A percentile compares a stretch with the other conserved stretches of the same genome.
These are phyloP conservation scores for Diachasmimorpha longicaudata DNA, from an alignment of 1,140 invertebrate genomes.

Conservation along the genomic window DNA sequence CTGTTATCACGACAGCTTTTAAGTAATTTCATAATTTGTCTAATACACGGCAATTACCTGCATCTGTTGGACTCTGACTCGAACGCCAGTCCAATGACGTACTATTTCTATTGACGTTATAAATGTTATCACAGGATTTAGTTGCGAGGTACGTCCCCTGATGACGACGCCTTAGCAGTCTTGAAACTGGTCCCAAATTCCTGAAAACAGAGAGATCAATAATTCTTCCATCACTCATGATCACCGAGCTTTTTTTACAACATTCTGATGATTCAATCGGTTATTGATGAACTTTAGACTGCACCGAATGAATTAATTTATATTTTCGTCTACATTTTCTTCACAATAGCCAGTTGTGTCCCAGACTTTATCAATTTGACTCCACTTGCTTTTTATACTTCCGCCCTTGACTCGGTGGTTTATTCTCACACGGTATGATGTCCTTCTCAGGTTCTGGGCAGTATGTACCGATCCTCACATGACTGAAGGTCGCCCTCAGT, in stretches of 20 bases:
- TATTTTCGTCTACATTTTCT: too few species aligned
- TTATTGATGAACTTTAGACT: too few species aligned
- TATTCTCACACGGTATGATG: conserved; percentile 38
- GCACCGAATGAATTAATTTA: too few species aligned
- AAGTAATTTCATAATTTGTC: neutral
- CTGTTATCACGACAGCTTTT: neutral
- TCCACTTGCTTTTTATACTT: conserved; percentile 56
- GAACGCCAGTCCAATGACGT: conserved; percentile 54
- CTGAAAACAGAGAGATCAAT: conserved; percentile 34
- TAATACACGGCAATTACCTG: conserved; percentile 38
- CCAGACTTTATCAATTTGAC: neutral
- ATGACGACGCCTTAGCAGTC: conserved; percentile 58
- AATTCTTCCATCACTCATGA: neutral
- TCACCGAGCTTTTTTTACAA: too few species aligned
- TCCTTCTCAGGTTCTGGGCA: conserved; percentile 50
- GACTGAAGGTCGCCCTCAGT: conserved; percentile 53
- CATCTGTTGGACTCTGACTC: conserved; percentile 39
- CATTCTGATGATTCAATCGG: too few species aligned
- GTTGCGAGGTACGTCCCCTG: conserved; percentile 55
- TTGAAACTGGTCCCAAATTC: conserved; percentile 61
- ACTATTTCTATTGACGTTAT: conserved; percentile 58
- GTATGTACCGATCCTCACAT: conserved; percentile 56
- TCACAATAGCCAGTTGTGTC: too few species aligned
- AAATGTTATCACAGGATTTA: conserved; percentile 64
- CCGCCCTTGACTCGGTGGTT: conserved; percentile 42